Conservation (phyloP, 2,113 vertebrate genomes). For the Rousettus leschenaultii region DNA sequence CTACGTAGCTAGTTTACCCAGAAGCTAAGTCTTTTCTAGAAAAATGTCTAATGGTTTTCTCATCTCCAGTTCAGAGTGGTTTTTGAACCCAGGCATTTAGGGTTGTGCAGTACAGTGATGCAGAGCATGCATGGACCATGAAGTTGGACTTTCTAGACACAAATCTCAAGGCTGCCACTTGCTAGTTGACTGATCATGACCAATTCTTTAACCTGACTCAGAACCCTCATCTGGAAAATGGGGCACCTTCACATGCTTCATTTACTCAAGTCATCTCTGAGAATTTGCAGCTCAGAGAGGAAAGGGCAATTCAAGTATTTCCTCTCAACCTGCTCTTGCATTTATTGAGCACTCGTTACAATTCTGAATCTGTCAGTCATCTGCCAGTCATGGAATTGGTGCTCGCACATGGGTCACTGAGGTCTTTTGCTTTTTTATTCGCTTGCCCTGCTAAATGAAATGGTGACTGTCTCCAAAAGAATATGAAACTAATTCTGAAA, state of each 20-base stretch:
- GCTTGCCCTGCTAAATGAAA: background rate
- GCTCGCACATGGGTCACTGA: background rate
- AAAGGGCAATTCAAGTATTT: background rate
- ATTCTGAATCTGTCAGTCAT: background rate
- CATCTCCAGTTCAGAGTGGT: background rate
- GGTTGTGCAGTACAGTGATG: fast-evolving
- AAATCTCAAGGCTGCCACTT: background rate
- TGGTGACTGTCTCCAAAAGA: background rate
- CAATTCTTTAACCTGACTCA: background rate
- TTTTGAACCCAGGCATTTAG: background rate
- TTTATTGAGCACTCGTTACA: background rate
- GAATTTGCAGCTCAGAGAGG: background rate
- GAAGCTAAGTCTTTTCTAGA: background rate
- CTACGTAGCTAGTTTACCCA: background rate
- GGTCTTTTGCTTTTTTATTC: background rate
- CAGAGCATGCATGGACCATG: background rate
- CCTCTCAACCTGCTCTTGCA: background rate
- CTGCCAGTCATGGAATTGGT: background rate
- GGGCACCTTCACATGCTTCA: background rate
- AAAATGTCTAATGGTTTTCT: background rate
- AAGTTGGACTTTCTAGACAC: background rate
- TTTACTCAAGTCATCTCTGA: background rate
- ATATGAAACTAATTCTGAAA: background rate
- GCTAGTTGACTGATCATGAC: background rate
- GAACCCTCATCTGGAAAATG: background rate